A percentile compares a stretch with the other conserved stretches of the same genome.
These are phyloP conservation scores for Microplitis mediator DNA, from an alignment of 1,140 invertebrate genomes.

Conservation along the genomic window DNA sequence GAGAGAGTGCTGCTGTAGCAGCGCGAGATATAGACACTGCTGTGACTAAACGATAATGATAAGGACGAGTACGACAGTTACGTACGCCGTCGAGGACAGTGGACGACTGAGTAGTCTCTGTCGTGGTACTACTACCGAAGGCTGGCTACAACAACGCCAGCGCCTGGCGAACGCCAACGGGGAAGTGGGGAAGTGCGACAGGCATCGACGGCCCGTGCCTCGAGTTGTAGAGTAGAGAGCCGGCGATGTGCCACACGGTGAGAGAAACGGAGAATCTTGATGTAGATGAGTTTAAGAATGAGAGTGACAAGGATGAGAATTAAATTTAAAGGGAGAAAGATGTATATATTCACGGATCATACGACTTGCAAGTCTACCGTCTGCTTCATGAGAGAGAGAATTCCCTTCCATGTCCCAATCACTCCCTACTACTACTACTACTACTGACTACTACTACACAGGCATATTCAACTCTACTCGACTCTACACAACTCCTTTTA, in stretches of 20 bases:
- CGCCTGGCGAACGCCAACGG: not conserved
- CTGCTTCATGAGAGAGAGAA: not conserved
- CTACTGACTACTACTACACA: not conserved
- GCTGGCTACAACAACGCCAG: slow-evolving; percentile 8
- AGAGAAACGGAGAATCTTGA: not conserved
- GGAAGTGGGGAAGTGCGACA: not conserved
- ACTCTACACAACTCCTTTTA: too few species aligned
- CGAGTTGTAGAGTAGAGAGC: not conserved
- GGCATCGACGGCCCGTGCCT: slow-evolving; percentile 9
- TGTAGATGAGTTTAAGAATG: too few species aligned
- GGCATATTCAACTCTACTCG: too few species aligned
- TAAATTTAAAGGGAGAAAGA: not conserved
- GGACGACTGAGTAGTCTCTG: slow-evolving; percentile 18
- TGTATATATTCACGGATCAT: not conserved
- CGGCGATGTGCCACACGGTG: slow-evolving; percentile 1
- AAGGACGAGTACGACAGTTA: not conserved
- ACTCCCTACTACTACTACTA: not conserved
- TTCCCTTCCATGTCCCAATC: not conserved
- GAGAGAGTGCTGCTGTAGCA: too few species aligned
- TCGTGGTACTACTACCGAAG: not conserved
- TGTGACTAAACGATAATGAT: too few species aligned
- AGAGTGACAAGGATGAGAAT: too few species aligned
- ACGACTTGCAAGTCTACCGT: slow-evolving; percentile 5
- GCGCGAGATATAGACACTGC: too few species aligned
- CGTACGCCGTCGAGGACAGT: slow-evolving; percentile 2